A percentile compares a stretch with the other conserved stretches of the same genome.
These are phyloP conservation scores for Palythoa caribaeorum DNA, from an alignment of 92 coral and sea anemone genomes.

Conservation along the genomic window DNA sequence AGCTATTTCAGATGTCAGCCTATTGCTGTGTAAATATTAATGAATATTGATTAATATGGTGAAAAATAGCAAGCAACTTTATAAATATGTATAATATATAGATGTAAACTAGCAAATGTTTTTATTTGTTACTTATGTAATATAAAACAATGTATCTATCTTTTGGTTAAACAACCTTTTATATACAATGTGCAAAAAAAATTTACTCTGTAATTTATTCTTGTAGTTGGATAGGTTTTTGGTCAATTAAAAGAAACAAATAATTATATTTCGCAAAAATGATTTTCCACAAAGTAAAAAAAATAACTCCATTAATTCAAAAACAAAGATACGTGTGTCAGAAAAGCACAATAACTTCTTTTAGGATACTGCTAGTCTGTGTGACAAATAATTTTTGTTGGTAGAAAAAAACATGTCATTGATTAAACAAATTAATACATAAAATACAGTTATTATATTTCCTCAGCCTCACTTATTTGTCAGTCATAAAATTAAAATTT, in stretches of 20 bases:
- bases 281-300: neutral
- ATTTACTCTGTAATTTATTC: no score
- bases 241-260: neutral
- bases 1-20: neutral
- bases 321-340: neutral
- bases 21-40: neutral
- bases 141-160: no score
- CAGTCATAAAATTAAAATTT: conserved; percentile 7
- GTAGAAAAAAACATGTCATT: neutral
- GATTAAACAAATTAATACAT: conserved; percentile 9
- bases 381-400: neutral
- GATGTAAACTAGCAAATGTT: no score
- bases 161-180: no score
- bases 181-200: no score
- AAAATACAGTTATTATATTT: neutral
- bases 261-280: neutral
- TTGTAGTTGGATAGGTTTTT: no score
- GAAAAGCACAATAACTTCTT: neutral
- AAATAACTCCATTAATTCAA: neutral
- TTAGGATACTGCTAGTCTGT: neutral
- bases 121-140: no score
- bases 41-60: no score
- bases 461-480: neutral
- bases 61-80: no score
- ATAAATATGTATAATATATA: no score